Percentiles rank a stretch among this genome's conserved stretches.
Evolutionary conservation across 2,888 invertebrate species (phyloP).

Genomic region (Agonopterix alstromeriana): DNA sequence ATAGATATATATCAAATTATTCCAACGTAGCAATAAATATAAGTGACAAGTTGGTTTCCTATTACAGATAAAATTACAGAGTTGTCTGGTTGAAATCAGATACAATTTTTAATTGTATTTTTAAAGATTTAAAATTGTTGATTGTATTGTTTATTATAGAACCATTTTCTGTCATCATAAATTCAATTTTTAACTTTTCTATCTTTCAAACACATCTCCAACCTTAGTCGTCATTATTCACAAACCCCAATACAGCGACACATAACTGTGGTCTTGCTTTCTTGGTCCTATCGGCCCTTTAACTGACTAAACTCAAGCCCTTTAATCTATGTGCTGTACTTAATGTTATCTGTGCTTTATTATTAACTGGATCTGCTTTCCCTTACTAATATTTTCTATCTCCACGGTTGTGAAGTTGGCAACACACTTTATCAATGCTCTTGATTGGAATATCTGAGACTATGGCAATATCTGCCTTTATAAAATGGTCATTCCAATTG

Average conservation of each 20-base stretch:
- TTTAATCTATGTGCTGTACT: slow-evolving; percentile 3
- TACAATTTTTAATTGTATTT: too few species aligned
- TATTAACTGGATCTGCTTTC: slow-evolving; percentile 42
- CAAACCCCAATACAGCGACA: slow-evolving; percentile 28
- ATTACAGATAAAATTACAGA: too few species aligned
- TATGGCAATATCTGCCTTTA: too few species aligned
- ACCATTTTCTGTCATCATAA: too few species aligned
- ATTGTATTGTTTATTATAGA: too few species aligned
- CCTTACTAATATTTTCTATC: slow-evolving; percentile 52
- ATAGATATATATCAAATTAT: too few species aligned
- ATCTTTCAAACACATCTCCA: slow-evolving; percentile 32
- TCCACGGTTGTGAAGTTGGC: slow-evolving; percentile 53
- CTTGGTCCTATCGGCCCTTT: slow-evolving; percentile 14
- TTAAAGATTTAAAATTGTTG: too few species aligned
- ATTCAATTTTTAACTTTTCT: background rate
- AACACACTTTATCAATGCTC: background rate
- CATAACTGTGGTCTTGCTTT: slow-evolving; percentile 40
- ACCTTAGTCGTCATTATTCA: slow-evolving; percentile 19
- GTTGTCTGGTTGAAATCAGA: too few species aligned
- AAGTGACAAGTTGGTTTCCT: too few species aligned
- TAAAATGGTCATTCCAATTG: too few species aligned
- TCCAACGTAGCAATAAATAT: too few species aligned
- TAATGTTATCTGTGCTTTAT: slow-evolving; percentile 18
- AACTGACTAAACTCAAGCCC: background rate
- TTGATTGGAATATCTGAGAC: too few species aligned